Percentiles rank a stretch among this genome's conserved stretches.
phyloP scores from a whole-genome alignment of 2,888 invertebrate genomes.

The Diadegma fenestrale region DNA sequence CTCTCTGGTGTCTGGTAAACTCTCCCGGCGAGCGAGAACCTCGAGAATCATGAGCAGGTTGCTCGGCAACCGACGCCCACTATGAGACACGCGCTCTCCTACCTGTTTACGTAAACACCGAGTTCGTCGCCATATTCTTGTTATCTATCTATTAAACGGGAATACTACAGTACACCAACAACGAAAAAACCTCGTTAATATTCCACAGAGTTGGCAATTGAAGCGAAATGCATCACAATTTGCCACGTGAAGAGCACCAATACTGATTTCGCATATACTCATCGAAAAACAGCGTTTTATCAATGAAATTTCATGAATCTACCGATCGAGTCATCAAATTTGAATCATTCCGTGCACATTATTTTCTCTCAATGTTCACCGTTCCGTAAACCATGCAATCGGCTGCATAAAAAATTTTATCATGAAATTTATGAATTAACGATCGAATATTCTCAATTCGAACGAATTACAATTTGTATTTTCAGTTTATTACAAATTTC shows the following conservation, averaged over 20 bases:
- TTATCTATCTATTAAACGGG: slow-evolving; percentile 8
- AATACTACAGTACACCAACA: not conserved
- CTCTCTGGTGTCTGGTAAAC: slow-evolving; percentile 24
- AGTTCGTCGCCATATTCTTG: slow-evolving; percentile 10
- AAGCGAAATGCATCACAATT: not conserved
- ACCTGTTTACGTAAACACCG: slow-evolving; percentile 63
- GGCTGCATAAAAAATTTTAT: not conserved
- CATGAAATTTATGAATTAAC: no score
- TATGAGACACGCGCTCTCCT: slow-evolving; percentile 75
- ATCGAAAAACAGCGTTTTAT: not conserved
- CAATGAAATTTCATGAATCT: not conserved
- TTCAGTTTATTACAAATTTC: not conserved
- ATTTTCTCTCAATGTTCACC: not conserved
- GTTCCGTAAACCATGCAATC: no score
- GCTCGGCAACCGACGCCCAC: slow-evolving; percentile 81
- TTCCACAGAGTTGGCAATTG: not conserved
- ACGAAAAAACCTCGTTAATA: not conserved
- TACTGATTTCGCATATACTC: not conserved
- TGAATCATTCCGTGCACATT: not conserved
- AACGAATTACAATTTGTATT: not conserved
- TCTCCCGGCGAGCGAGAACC: slow-evolving; percentile 6
- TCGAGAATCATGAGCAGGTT: slow-evolving; percentile 70
- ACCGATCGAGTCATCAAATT: not conserved
- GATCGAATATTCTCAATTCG: no score
- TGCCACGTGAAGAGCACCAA: slow-evolving; percentile 11